Percentiles rank a stretch among this genome's conserved stretches.
phyloP scores from a whole-genome alignment of 2,888 invertebrate genomes.

The Cotesia congregata region DNA sequence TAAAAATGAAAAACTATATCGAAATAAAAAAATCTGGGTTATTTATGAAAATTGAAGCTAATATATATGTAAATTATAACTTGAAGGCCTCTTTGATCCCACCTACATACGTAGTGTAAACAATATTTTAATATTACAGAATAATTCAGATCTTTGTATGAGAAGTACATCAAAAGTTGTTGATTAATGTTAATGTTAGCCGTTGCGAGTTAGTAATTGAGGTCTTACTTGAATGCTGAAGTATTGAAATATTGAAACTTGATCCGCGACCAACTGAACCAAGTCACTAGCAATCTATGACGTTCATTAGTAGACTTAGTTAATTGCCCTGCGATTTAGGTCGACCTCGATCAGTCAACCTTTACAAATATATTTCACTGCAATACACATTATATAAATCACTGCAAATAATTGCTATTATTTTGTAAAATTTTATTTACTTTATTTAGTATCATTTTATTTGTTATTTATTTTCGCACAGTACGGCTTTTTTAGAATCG shows the following conservation, averaged over 20 bases:
- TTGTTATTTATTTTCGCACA: neutral
- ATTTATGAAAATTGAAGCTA: no score
- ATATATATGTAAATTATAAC: no score
- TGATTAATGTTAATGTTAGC: constrained; percentile 14
- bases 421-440: neutral
- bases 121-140: neutral
- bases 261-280: neutral
- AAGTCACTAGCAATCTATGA: constrained; percentile 21
- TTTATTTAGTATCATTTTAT: neutral
- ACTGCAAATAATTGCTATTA: neutral
- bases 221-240: constrained; percentile 16
- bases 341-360: constrained; percentile 25
- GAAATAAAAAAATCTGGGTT: no score
- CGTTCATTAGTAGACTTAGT: constrained; percentile 36
- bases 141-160: neutral
- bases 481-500: neutral
- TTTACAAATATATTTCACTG: neutral
- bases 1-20: no score
- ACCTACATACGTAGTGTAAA: no score
- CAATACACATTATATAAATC: neutral
- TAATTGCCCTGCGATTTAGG: constrained; percentile 26
- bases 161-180: neutral
- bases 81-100: no score
- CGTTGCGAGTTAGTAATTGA: constrained; percentile 13
- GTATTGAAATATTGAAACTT: constrained; percentile 29